Percentiles rank a stretch among this genome's conserved stretches.
Evolutionary conservation across 2,113 vertebrate species (phyloP).

Genomic region (Muntiacus reevesi): DNA sequence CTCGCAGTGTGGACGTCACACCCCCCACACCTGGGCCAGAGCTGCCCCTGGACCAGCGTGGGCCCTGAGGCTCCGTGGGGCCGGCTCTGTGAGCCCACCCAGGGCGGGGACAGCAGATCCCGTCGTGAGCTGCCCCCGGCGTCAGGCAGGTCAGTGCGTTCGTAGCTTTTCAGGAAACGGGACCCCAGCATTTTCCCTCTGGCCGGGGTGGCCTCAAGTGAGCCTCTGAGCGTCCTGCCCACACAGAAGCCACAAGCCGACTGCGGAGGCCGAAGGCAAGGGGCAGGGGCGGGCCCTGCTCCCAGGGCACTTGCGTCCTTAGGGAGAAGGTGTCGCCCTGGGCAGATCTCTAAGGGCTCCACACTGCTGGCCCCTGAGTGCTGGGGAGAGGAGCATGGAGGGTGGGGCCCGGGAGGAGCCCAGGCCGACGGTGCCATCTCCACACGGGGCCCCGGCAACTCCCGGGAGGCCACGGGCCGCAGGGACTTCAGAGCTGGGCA

Average conservation of each 20-base stretch:
- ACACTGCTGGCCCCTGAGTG: background rate
- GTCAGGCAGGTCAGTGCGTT: background rate
- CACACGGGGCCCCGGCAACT: background rate
- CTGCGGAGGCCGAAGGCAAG: accelerated
- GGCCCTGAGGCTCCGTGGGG: accelerated
- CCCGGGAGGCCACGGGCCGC: background rate
- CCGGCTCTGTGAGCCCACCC: background rate
- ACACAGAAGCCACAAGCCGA: background rate
- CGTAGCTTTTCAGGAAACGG: too few species aligned
- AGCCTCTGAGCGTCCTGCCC: background rate
- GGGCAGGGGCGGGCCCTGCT: background rate
- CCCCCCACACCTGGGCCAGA: background rate
- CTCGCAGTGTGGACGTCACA: accelerated
- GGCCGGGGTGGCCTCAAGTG: too few species aligned
- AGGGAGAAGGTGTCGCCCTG: background rate
- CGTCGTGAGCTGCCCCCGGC: background rate
- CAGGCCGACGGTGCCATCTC: accelerated
- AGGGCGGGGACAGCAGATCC: accelerated
- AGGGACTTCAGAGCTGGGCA: background rate
- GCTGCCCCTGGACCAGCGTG: accelerated
- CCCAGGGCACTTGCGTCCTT: accelerated
- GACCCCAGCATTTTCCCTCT: background rate
- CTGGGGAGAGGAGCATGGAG: background rate
- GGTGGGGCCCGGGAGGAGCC: accelerated
- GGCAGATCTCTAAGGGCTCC: background rate